Base-by-base conservation (phyloP, 2,888 invertebrate species). In the Xestia sexstrigata region DNA sequence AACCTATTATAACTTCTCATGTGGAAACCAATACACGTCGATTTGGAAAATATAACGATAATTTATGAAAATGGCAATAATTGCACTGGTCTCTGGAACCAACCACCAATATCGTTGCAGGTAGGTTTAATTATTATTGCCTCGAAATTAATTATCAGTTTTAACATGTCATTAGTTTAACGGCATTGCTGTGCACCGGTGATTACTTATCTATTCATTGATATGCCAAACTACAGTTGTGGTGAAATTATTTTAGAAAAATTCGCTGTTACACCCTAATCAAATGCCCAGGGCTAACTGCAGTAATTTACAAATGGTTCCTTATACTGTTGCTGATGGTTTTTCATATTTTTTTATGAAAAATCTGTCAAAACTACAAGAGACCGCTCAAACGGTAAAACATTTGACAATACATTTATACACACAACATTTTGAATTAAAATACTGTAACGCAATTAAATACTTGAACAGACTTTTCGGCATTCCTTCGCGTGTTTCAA, bases 101-200 rank as follows among this genome's bases (percentile, higher is more conserved):
- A n/a, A n/a, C n/a, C 11, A 55, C 23, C 52, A 55, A 55, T 55
- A 5, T n/a, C n/a, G 6, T 55, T 30, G 17, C 30, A 62, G 20
- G 1, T 47, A 2, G 17, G 11, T 39, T 5, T 7, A 7, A 77
- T 47, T 17, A 47, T n/a, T 39, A 55, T 13, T 58, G 55, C 45
- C 26, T 35, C 6, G 26, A 76, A 55, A 76, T 76, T 65, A 76
- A 65, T 76, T 39, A 65, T 76, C 49, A 5, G n/a, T 45, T 63
- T 76, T 45, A 52, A 35, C 26, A 26, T 35, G n/a, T 35, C 77
- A 65, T 26, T 58, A 39, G 9, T 47, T 26, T 58, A 66, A 66
- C 35, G 13, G 17, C 4, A 55, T 47, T 23, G 26, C 17, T 15
- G 35, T 39, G 42, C 42, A 9, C 6, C n/a, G 20, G 4, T 52